A percentile compares a stretch with the other conserved stretches of the same genome.
phyloP scores from a whole-genome alignment of 2,113 vertebrate species.

The Motacilla alba region DNA sequence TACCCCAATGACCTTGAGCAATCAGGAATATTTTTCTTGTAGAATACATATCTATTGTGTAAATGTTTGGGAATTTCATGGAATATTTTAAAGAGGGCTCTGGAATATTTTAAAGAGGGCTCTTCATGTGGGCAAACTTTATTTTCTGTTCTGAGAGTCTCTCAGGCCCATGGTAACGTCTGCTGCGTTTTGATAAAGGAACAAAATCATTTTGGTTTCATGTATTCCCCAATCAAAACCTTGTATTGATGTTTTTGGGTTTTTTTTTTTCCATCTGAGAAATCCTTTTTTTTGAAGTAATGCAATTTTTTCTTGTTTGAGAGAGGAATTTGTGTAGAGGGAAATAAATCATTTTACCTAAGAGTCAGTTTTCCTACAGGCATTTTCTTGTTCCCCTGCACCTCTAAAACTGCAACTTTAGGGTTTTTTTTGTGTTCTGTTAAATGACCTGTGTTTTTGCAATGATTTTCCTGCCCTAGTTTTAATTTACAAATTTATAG shows the following conservation, averaged over 20 bases:
- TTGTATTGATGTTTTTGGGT: background rate
- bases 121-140: background rate
- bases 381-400: background rate
- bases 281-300: background rate
- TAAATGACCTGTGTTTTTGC: background rate
- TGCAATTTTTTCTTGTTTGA: background rate
- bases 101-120: background rate
- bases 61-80: background rate
- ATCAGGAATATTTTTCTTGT: background rate
- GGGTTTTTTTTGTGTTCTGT: background rate
- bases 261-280: background rate
- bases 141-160: background rate
- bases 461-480: background rate
- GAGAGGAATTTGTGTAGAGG: background rate
- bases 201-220: background rate
- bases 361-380: background rate
- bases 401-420: background rate
- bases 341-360: background rate
- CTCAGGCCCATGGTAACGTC: background rate
- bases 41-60: fast-evolving
- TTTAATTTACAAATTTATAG: background rate
- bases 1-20: background rate
- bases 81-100: background rate
- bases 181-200: background rate
- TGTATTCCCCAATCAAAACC: background rate